Percentiles rank a stretch among this genome's conserved stretches.
Evolutionary conservation across 53 echinoderm and acorn worm species (phyloP).

Genomic region (Paelopatides confundens): DNA sequence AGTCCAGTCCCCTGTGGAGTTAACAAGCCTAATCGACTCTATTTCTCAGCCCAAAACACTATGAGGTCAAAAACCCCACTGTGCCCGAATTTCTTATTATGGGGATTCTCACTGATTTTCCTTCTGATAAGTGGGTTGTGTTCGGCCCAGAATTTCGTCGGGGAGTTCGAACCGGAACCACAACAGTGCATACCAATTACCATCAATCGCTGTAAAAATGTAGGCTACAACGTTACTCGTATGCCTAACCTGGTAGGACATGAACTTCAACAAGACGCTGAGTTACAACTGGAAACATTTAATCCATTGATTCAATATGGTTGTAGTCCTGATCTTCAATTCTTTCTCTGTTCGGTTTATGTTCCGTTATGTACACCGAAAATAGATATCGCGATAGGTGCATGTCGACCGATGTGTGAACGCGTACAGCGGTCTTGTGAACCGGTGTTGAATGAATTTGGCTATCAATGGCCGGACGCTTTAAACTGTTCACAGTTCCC

Average conservation of each 20-base stretch:
- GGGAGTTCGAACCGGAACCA: slow-evolving; percentile 92
- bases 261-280: slow-evolving; percentile 93
- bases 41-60: slow-evolving; percentile 32
- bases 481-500: slow-evolving; percentile 96
- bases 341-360: slow-evolving; percentile 98
- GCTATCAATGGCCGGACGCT: slow-evolving; percentile 90
- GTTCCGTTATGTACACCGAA: slow-evolving; percentile 93
- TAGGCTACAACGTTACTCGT: slow-evolving; percentile 94
- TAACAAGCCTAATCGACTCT: slow-evolving; percentile 6
- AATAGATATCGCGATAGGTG: slow-evolving; percentile 90
- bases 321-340: slow-evolving; percentile 76
- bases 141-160: slow-evolving; percentile 67
- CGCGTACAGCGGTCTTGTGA: slow-evolving; percentile 85
- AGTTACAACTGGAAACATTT: slow-evolving; percentile 90
- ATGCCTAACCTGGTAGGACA: slow-evolving; percentile 98
- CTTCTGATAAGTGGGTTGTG: not conserved
- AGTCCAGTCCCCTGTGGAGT: slow-evolving; percentile 17
- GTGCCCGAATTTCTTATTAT: slow-evolving; percentile 42
- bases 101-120: not conserved
- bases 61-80: slow-evolving; percentile 39
- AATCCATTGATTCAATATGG: slow-evolving; percentile 98
- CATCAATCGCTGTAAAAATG: slow-evolving; percentile 80
- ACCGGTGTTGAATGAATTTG: slow-evolving; percentile 94
- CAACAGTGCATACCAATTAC: slow-evolving; percentile 88
- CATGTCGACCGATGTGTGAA: slow-evolving; percentile 94